These are phyloP conservation scores for Dipodomys merriami DNA, from an alignment of 2,113 vertebrate genomes.

Conservation along the genomic window DNA sequence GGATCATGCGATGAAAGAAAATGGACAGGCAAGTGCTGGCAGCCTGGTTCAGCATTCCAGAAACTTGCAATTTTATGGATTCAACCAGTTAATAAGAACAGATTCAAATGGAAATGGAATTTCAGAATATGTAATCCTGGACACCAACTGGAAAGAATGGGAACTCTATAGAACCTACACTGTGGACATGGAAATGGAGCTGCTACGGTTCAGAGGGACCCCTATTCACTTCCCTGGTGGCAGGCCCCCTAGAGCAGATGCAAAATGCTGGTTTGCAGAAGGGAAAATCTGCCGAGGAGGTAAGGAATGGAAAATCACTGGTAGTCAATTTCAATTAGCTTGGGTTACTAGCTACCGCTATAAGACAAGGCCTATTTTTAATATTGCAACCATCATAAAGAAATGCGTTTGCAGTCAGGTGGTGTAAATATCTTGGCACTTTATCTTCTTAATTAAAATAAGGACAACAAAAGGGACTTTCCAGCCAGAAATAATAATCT, in stretches of 20 bases:
- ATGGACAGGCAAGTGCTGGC: conserved; percentile 84
- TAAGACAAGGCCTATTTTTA: conserved; percentile 42
- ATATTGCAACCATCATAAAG: conserved; percentile 6
- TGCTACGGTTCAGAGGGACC: conserved; percentile 84
- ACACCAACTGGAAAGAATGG: conserved; percentile 87
- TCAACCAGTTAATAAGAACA: conserved; percentile 89
- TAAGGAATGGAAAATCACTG: conserved; percentile 78
- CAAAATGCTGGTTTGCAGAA: conserved; percentile 93
- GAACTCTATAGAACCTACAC: conserved; percentile 89
- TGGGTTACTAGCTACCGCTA: not conserved
- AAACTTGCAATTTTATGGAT: conserved; percentile 91
- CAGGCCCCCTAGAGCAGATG: conserved; percentile 87
- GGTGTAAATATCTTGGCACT: conserved; percentile 35
- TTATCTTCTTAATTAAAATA: conserved; percentile 50
- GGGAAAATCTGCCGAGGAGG: conserved; percentile 90
- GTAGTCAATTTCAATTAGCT: not conserved
- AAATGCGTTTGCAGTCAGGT: conserved; percentile 13
- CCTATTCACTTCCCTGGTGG: conserved; percentile 90
- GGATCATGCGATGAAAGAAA: conserved; percentile 87
- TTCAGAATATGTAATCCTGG: conserved; percentile 91
- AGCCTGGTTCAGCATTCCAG: conserved; percentile 89
- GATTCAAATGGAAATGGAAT: conserved; percentile 86
- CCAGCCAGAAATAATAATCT: not conserved
- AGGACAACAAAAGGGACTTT: conserved; percentile 43
- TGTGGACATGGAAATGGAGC: conserved; percentile 85